Evolutionary conservation across 1,140 invertebrate species (phyloP), one percentile per base, ranked within the genome.

Genomic region (Conopomorpha cramerella): DNA sequence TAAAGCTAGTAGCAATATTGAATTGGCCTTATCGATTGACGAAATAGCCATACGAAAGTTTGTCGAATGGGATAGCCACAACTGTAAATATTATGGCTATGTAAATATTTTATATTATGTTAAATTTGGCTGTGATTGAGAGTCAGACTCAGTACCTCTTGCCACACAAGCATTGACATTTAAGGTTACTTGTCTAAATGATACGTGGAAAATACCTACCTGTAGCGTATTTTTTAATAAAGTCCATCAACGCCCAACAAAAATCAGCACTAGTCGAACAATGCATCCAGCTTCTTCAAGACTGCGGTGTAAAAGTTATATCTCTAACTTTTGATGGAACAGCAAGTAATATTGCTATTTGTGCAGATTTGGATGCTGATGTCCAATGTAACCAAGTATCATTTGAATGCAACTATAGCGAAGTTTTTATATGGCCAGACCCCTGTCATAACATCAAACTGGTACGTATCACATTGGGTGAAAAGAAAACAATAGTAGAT

Each of bases 211-310:
- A 41, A 35, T n/a, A n/a, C n/a, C n/a, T 67, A 3, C 58, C 60
- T n/a, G 45, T 59, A n/a, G 51, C 45, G 0, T 65, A 67, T 36
- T 66, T 59, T 51, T 49, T 66, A n/a, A 52, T 55, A n/a, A 14
- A 45, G 27, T 33, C 34, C 23, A 33, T 61, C 11, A 40, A 12
- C 16, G 44, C 36, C 3, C 11, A 25, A 8, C 31, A 57, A 31
- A 51, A 50, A 48, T 36, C 45, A 7, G 37, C 36, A 31, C 40
- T 55, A 16, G 34, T 58, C 26, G n/a, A 29, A 27, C 36, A 47
- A 39, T 39, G 40, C 19, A 16, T 45, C 12, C 1, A 15, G 8
- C 12, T 31, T 15, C 27, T 41, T 17, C 27, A 14, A 8, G 26
- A 38, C 17, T 19, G 18, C 32, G 38, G 36, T 8, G 18, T 45